Evolutionary conservation across 2,797 vertebrate species (phyloP), one percentile per base, ranked within the genome.

Genomic region (Sebastes baramenuke): DNA sequence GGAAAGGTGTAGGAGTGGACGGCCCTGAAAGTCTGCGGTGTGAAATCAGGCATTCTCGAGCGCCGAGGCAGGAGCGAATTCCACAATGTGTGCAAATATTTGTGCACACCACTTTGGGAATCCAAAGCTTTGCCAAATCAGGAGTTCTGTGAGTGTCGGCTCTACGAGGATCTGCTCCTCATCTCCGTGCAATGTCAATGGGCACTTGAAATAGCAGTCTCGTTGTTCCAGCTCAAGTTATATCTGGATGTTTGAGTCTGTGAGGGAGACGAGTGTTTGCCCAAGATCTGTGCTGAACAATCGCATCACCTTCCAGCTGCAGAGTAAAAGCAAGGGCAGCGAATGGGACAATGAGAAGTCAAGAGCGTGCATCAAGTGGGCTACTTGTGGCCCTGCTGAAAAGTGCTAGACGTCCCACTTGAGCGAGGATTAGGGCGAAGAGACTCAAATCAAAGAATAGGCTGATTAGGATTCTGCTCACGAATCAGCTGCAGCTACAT

Each of bases 61-160:
- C 12, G 69, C 76, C 25, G 72, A 75, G 83, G 84, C 81, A 86
- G 84, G 75, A 87, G 69, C 29, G 27, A 89, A 93, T 90, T 92
- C 89, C 86, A 92, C 87, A 80, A 80, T 86, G 84, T 91, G 85
- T 67, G 87, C 91, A 94, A 93, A 93, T 92, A 93, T 94, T 94
- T 93, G 87, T 73, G 71, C 77, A 77, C 79, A 73, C 75, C 79
- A 76, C 81, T 91, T 87, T 86, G 79, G 83, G 79, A 91, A 87
- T 85, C 82, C 77, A 55, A 74, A 70, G 73, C 61, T 70, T 85
- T 82, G 87, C 87, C 83, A 91, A 82, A 85, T 88, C 78, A 75
- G 72, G 79, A 68, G 61, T 84, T 89, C 65, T 88, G 58, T 61
- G 75, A 91, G 82, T 78, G 74, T 72, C 25, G 4, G 70, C 68